A percentile compares a stretch with the other conserved stretches of the same genome.
Evolutionary conservation across 1,140 invertebrate species (phyloP).

Genomic region (Rhynchophorus ferrugineus): DNA sequence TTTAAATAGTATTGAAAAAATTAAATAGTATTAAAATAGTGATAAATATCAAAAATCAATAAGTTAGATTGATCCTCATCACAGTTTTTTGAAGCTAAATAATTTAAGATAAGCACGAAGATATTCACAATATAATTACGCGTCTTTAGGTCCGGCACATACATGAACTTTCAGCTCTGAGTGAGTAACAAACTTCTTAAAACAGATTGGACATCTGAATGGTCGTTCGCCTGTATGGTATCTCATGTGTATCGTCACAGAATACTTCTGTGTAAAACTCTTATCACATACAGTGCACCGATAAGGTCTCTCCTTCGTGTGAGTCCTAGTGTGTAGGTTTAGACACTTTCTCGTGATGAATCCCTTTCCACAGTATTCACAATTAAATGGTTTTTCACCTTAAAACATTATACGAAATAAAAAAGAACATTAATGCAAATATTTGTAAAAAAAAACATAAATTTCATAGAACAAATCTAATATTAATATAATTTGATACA

Average conservation of each 20-base stretch:
- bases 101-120: no score
- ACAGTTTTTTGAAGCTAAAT: no score
- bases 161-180: conserved; percentile 27
- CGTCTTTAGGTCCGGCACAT: no score
- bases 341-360: conserved; percentile 42
- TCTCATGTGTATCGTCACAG: conserved; percentile 44
- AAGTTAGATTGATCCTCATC: no score
- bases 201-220: conserved; percentile 52
- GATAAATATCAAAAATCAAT: no score
- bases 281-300: conserved; percentile 50
- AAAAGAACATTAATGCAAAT: not conserved
- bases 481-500: no score
- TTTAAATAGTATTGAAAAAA: no score
- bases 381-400: conserved; percentile 53
- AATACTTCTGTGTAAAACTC: conserved; percentile 57
- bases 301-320: conserved; percentile 20
- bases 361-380: conserved; percentile 55
- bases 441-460: no score
- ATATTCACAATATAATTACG: no score
- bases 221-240: conserved; percentile 66
- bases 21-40: no score
- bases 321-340: not conserved
- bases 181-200: conserved; percentile 35
- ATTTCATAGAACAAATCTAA: no score
- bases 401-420: conserved; percentile 23